Evolutionary conservation across 2,797 vertebrate genomes (phyloP), one percentile per base, ranked within the genome.

Genomic region (Meriones psammophilus): DNA sequence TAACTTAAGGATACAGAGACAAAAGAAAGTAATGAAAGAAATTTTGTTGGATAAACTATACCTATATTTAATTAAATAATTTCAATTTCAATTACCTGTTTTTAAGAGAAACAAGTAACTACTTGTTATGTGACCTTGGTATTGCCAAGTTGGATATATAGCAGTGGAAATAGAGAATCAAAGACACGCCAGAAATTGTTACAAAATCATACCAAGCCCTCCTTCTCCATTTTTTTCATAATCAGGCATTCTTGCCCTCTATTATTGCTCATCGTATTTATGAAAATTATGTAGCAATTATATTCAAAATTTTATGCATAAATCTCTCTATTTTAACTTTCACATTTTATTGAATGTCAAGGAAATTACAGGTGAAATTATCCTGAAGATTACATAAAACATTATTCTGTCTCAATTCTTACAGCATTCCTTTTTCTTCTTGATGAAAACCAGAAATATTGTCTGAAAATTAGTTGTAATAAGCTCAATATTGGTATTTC

Each of bases 311-410:
- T n/a, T 58, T 64, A 3, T 60, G 12, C 90, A 90, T 84, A 90
- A 74, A 62, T 42, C 42, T 42, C 42, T 42, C 42, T 73, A 3
- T 46, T 78, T 84, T 69, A 12, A 39, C 28, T 69, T 73, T 84
- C 18, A 68, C 54, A 26, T 33, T 46, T 84, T n/a, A 79, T 46
- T 62, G 9, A 6, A 4, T 83, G 18, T 86, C 33, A 92, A 68
- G 64, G 58, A 85, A 42, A 87, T 88, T 73, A 69, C 69, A 42
- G 85, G 88, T 60, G 95, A 88, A 90, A 80, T 85, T n/a, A 15
- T 89, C 56, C 36, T 60, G 83, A 83, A 78, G 10, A 60, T 88
- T 42, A 3, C 33, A 17, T 33, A 87, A 69, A 26, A 83, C 15
- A 79, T 85, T 92, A 88, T 84, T 97, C 30, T 85, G 62, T 84